These are phyloP conservation scores for Chaitophorus viminalis DNA, from an alignment of 2,888 invertebrate species.

Conservation along the genomic window DNA sequence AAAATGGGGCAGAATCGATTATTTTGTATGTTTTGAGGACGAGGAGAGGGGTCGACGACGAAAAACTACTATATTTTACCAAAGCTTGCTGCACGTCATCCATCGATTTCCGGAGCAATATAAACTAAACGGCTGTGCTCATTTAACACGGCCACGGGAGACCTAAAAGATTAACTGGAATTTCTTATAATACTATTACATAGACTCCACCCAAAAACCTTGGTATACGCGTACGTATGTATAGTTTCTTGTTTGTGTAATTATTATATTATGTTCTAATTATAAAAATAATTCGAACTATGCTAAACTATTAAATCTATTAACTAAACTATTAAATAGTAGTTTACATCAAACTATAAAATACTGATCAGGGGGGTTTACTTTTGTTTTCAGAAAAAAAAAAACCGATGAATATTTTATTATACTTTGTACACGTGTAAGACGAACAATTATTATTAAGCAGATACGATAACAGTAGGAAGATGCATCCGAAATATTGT, in stretches of 20 bases:
- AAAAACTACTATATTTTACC: constrained; percentile 49
- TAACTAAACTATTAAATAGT: too few relatives aligned
- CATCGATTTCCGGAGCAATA: constrained; percentile 59
- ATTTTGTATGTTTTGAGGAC: constrained; percentile 37
- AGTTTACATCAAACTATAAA: too few relatives aligned
- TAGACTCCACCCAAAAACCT: neutral
- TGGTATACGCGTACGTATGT: neutral
- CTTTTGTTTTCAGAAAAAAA: too few relatives aligned
- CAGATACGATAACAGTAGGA: neutral
- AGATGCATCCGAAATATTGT: neutral
- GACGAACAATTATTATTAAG: too few relatives aligned
- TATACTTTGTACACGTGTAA: too few relatives aligned
- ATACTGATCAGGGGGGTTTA: too few relatives aligned
- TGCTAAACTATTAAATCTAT: too few relatives aligned
- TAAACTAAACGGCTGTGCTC: constrained; percentile 5
- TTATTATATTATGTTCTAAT: neutral
- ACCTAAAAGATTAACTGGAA: constrained; percentile 24
- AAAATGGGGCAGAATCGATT: constrained; percentile 57
- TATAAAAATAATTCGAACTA: too few relatives aligned
- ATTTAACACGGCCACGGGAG: constrained; percentile 35
- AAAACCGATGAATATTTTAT: too few relatives aligned
- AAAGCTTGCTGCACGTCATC: constrained; percentile 35
- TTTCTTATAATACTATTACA: neutral
- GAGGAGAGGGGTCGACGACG: constrained; percentile 19
- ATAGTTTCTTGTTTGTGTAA: neutral